Evolutionary conservation across 2,113 vertebrate genomes (phyloP).

Genomic region (Epinephelus moara): DNA sequence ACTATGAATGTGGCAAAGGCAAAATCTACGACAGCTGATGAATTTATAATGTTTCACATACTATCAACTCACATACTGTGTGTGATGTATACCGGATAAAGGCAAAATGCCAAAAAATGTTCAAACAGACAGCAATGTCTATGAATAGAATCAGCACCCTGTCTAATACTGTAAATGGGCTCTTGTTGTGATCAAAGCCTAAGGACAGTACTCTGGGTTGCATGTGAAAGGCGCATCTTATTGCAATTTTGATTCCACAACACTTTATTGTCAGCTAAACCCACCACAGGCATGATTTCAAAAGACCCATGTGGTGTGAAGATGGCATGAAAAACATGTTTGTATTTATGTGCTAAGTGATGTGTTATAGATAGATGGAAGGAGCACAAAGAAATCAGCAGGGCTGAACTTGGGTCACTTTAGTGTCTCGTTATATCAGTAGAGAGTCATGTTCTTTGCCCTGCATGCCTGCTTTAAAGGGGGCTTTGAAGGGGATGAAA

Average conservation of each 20-base stretch:
- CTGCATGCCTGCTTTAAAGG: background rate
- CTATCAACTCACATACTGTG: background rate
- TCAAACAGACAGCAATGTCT: no score
- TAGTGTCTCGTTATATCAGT: slow-evolving; percentile 2
- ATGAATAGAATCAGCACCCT: slow-evolving; percentile 5
- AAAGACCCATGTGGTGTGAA: slow-evolving; percentile 25
- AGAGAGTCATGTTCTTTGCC: background rate
- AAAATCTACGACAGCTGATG: no score
- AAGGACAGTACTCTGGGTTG: slow-evolving; percentile 8
- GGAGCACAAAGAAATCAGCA: no score
- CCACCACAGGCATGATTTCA: slow-evolving; percentile 24
- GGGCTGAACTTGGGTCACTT: background rate
- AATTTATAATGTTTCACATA: no score
- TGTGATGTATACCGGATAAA: background rate
- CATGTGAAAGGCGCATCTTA: slow-evolving; percentile 37
- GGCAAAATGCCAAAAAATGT: background rate
- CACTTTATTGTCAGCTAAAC: slow-evolving; percentile 28
- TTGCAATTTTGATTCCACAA: slow-evolving; percentile 40
- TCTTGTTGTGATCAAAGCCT: slow-evolving; percentile 29
- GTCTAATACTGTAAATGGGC: slow-evolving; percentile 16
- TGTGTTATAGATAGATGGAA: no score
- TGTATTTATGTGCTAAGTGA: slow-evolving; percentile 9
- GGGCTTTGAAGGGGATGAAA: background rate
- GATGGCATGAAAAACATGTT: slow-evolving; percentile 9
- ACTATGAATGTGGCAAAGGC: no score